These are phyloP conservation scores for Rugalucina vietnamica DNA, from an alignment of 2,888 invertebrate genomes.

Conservation along the genomic window DNA sequence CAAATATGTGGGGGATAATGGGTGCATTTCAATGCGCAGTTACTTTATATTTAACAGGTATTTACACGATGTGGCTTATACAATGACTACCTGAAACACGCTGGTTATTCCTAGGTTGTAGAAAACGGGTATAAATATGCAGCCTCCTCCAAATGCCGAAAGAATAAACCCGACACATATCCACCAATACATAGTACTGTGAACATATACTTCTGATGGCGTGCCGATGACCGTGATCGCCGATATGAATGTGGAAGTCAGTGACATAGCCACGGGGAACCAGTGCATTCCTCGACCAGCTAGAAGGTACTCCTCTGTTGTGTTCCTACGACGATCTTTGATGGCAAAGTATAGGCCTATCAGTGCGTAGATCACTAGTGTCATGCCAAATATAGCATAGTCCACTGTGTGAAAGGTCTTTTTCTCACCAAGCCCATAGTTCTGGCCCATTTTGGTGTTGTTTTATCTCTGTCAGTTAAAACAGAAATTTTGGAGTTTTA, in stretches of 20 bases:
- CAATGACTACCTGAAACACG: conserved; percentile 19
- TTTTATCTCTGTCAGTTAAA: no score
- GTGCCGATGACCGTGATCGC: conserved; percentile 77
- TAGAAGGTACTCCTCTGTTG: conserved; percentile 70
- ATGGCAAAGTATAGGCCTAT: conserved; percentile 73
- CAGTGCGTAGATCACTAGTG: conserved; percentile 65
- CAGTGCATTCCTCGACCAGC: conserved; percentile 71
- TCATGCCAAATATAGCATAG: conserved; percentile 67
- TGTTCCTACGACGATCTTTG: conserved; percentile 60
- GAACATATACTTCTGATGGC: conserved; percentile 73
- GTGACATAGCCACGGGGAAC: conserved; percentile 73
- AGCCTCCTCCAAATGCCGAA: conserved; percentile 66
- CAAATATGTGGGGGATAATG: no score
- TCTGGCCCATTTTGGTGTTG: neutral
- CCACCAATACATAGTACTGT: conserved; percentile 70
- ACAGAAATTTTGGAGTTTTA: no score
- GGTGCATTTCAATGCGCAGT: no score
- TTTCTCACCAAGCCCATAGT: neutral
- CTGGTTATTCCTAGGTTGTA: conserved; percentile 46
- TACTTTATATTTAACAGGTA: no score
- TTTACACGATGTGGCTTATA: no score
- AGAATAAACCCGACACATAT: conserved; percentile 69
- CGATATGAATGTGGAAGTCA: conserved; percentile 78
- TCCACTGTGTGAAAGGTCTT: conserved; percentile 56
- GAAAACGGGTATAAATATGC: conserved; percentile 66